Conservation (phyloP, 2,888 invertebrate genomes). For the Cephus runcator region DNA sequence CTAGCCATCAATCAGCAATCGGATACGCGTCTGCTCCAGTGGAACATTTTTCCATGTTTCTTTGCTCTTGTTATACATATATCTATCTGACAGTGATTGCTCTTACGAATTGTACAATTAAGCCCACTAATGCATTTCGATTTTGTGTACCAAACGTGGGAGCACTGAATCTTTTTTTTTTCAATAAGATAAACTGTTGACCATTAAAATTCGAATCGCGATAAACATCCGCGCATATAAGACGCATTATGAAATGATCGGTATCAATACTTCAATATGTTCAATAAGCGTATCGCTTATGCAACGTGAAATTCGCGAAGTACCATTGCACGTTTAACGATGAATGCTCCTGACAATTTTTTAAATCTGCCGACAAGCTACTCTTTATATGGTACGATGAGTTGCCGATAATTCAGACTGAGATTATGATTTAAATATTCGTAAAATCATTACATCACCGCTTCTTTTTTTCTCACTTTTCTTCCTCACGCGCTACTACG, state of each 20-base stretch:
- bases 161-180: not conserved
- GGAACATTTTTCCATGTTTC: slow-evolving; percentile 3
- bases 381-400: not conserved
- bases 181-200: not conserved
- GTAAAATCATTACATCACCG: not conserved
- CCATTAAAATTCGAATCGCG: not conserved
- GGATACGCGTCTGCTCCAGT: not conserved
- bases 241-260: not conserved
- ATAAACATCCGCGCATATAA: not conserved
- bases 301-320: not conserved
- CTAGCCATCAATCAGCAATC: slow-evolving; percentile 42
- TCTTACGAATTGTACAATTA: slow-evolving; percentile 49
- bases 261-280: not conserved
- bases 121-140: slow-evolving; percentile 5
- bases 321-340: not conserved
- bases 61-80: slow-evolving; percentile 14
- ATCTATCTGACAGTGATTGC: slow-evolving; percentile 46
- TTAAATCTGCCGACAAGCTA: not conserved
- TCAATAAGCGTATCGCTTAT: not conserved
- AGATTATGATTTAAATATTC: slow-evolving; percentile 4
- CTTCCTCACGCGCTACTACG: not conserved
- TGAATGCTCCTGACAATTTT: not conserved
- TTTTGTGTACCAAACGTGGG: not conserved
- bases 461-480: not conserved
- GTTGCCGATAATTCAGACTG: not conserved